Base-by-base conservation (phyloP, 2,797 vertebrate species). In the Hippocampus kuda region DNA sequence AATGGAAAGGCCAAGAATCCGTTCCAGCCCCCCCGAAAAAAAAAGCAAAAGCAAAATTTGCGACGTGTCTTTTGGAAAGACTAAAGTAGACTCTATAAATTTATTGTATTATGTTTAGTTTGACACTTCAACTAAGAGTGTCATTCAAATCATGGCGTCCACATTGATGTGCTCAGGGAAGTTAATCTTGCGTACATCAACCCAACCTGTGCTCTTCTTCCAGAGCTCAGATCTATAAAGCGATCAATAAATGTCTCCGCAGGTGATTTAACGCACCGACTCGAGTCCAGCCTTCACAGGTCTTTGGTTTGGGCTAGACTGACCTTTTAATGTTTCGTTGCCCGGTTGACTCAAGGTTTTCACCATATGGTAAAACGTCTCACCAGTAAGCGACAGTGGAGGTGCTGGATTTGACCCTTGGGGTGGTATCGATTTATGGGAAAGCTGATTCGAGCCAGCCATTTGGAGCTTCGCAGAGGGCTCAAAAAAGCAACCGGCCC, bases 211-310 rank as follows among this genome's bases (percentile, higher is more conserved):
- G 76, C 82, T 90, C 83, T 85, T 88, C 84, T 83, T 83, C 83
- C 85, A 79, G 78, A 86, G 83, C 89, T 89, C 82, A 88, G 88
- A 90, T 91, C 87, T 84, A 89, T 89, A 87, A 89, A 87, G 76
- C 76, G 70, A 89, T 91, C 91, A 85, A 91, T 92, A 90, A 89
- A 90, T 85, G 86, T 84, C 79, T 82, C 78, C 75, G 78, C 81
- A 74, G 81, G 72, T 85, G 89, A 90, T 90, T 89, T 87, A 88
- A 83, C 77, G 67, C 77, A 80, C 78, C 41, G 20, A 73, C 81
- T 77, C 48, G 24, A 65, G 15, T 65, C 42, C 42, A 18, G n/a
- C 15, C 70, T 61, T 81, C 69, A 18, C 59, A 20, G 30, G 57
- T 34, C 16, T 8, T 34, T 7, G 15, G 27, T 2, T 34, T 34